phyloP scores from a whole-genome alignment of 2,113 vertebrate species.

The Saguinus midas region DNA sequence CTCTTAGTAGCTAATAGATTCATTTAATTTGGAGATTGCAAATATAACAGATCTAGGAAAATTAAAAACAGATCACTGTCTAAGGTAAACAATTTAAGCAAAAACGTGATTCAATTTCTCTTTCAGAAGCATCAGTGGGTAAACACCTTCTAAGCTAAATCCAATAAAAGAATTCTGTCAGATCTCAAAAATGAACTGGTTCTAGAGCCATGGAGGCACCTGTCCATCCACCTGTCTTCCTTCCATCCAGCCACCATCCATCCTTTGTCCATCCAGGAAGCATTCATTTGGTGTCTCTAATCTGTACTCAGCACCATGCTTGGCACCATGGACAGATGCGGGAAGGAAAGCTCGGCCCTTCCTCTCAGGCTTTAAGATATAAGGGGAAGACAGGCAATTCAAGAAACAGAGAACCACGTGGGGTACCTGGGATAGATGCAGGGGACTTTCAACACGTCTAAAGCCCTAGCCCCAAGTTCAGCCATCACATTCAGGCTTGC shows the following conservation, averaged over 20 bases:
- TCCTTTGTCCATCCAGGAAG: neutral
- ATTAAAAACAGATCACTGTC: slow-evolving; percentile 3
- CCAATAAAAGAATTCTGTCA: neutral
- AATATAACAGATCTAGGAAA: slow-evolving; percentile 27
- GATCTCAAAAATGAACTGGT: neutral
- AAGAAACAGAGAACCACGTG: neutral
- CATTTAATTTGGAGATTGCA: slow-evolving; percentile 29
- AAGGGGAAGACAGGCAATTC: neutral
- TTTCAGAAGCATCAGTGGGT: slow-evolving; percentile 1
- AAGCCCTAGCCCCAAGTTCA: neutral
- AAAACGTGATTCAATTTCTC: slow-evolving; percentile 47
- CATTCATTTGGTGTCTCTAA: neutral
- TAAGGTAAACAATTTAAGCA: slow-evolving; percentile 48
- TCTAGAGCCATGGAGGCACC: neutral
- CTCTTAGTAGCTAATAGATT: slow-evolving; percentile 24
- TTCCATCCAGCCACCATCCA: neutral
- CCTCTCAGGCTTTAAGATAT: neutral
- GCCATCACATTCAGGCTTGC: neutral
- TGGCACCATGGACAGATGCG: neutral
- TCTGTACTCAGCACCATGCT: neutral
- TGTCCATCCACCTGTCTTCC: neutral
- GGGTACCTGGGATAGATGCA: neutral
- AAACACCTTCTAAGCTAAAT: slow-evolving; percentile 22
- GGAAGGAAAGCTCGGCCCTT: neutral
- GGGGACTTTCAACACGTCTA: neutral